Base-by-base conservation (phyloP, 2,113 vertebrate species). In the Nothocercus nigrocapillus region DNA sequence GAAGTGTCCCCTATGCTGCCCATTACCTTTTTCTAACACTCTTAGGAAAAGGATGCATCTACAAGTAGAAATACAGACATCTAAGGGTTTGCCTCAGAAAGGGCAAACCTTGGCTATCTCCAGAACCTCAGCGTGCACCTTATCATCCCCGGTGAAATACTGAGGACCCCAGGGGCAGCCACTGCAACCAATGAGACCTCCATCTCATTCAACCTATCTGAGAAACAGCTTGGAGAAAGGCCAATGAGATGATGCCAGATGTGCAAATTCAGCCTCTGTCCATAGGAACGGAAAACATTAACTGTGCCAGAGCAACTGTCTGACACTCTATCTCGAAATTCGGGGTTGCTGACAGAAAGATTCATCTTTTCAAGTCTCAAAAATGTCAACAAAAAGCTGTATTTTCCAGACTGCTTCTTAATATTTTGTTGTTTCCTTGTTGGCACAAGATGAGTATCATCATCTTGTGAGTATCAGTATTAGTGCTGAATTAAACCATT, bases 401-500 rank as follows among this genome's bases (percentile, higher is more conserved):
- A 32, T 91, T 88, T 93, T 63, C 40, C 58, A 58, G 32, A 45
- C 11, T 45, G 36, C 51, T 74, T 49, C 54, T 54, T 49, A 85
- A 11, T 74, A 58, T 82, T 51, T 49, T 45, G 73, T 73, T 62
- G 13, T 59, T 27, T 79, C 40, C 89, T 67, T 85, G 5, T 85
- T 77, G 72, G 27, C 80, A 45, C 27, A 83, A 90, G 17, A 66
- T 51, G 51, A 93, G 70, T 24, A 63, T 73, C 42, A 80, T 64
- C 78, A 70, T 21, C 36, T 36, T 36, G 36, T 36, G 36, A 36
- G 36, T 36, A 36, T 36, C 36, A 36, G 36, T 36, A 36, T 75
- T 54, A 72, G 28, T 83, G 42, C 49, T 64, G 88, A 64, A 38
- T 90, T 88, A 85, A 88, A 72, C 19, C 45, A 61, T 64, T 42